phyloP scores from a whole-genome alignment of 2,888 invertebrate species.

The Dryococelus australis region DNA sequence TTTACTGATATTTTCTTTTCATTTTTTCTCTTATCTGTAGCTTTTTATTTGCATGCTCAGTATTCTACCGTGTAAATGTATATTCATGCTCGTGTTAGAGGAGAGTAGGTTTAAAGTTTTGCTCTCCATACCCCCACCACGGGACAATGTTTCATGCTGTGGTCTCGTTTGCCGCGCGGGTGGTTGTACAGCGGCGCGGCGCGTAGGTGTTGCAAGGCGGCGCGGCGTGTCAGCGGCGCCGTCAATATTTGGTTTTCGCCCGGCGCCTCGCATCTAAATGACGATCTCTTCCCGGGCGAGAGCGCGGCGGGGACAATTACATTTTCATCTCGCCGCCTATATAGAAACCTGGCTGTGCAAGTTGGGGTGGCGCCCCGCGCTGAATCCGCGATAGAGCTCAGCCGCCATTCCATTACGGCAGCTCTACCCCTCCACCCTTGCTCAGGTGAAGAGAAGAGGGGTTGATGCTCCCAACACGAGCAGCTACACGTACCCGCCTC shows the following conservation, averaged over 20 bases:
- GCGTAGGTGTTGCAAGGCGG: background rate
- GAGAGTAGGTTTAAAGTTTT: too few species aligned
- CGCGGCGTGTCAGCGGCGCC: background rate
- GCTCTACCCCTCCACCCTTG: background rate
- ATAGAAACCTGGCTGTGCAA: background rate
- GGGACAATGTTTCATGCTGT: too few species aligned
- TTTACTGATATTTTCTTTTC: too few species aligned
- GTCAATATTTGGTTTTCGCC: background rate
- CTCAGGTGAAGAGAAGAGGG: background rate
- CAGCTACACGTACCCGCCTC: background rate
- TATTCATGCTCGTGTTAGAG: too few species aligned
- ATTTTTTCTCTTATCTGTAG: too few species aligned
- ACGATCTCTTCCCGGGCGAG: background rate
- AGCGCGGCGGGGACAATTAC: background rate
- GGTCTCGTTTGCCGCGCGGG: too few species aligned
- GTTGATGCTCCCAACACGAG: constrained; percentile 5
- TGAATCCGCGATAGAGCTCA: constrained; percentile 9
- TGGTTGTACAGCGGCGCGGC: too few species aligned
- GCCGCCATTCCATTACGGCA: background rate
- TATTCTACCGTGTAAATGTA: too few species aligned
- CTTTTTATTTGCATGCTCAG: too few species aligned
- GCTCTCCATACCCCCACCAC: too few species aligned
- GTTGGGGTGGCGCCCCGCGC: background rate
- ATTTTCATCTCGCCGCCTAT: background rate
- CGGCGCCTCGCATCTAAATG: background rate